These are phyloP conservation scores for Notodonta ziczac DNA, from an alignment of 2,888 invertebrate genomes.

Conservation along the genomic window DNA sequence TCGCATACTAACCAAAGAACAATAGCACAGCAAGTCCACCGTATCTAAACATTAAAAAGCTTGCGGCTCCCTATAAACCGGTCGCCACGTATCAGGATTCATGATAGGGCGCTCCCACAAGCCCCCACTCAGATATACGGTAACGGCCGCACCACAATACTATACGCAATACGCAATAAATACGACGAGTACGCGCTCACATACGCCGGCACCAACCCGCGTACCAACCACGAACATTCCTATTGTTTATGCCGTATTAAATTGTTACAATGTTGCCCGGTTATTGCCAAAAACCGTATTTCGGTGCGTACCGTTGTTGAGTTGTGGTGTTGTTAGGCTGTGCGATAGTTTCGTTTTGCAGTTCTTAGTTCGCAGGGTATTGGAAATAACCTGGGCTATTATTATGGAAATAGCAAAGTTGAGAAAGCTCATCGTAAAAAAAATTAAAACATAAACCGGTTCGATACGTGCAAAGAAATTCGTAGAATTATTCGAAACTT, in stretches of 20 bases:
- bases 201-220: slow-evolving; percentile 63
- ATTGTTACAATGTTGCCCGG: slow-evolving; percentile 82
- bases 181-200: slow-evolving; percentile 73
- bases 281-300: slow-evolving; percentile 82
- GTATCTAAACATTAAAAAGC: slow-evolving; percentile 51
- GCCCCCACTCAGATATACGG: slow-evolving; percentile 80
- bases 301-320: slow-evolving; percentile 73
- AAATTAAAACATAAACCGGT: too few relatives aligned
- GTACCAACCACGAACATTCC: slow-evolving; percentile 72
- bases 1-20: slow-evolving; percentile 14
- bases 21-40: slow-evolving; percentile 36
- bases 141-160: slow-evolving; percentile 82
- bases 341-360: slow-evolving; percentile 52
- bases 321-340: slow-evolving; percentile 53
- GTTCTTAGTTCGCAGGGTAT: slow-evolving; percentile 37
- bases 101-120: slow-evolving; percentile 76
- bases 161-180: slow-evolving; percentile 82
- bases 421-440: background rate
- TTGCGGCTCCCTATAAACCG: slow-evolving; percentile 62
- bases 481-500: too few relatives aligned
- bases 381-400: slow-evolving; percentile 7
- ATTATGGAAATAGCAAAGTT: background rate
- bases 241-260: slow-evolving; percentile 83
- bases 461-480: too few relatives aligned
- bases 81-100: slow-evolving; percentile 80